Percentiles rank a stretch among this genome's conserved stretches.
Conservation (phyloP, 2,113 vertebrate species). For the Agapornis roseicollis region DNA sequence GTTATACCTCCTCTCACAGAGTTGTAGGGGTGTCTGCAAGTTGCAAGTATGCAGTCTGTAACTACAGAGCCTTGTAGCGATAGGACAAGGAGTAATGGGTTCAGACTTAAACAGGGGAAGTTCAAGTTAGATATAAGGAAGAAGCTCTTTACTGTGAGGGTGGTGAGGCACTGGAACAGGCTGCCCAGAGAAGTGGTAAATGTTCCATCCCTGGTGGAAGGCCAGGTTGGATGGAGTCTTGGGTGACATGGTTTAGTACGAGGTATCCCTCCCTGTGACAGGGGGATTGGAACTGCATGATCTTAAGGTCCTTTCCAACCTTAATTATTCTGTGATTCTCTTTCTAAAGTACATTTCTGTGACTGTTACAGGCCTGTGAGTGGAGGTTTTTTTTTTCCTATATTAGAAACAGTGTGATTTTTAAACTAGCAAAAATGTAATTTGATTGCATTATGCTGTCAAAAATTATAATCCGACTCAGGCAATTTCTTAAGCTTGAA, state of each 20-base stretch:
- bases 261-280: not conserved
- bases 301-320: not conserved
- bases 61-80: not conserved
- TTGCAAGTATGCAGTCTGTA: not conserved
- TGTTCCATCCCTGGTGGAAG: not conserved
- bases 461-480: not conserved
- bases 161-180: not conserved
- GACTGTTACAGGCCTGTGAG: not conserved
- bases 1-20: not conserved
- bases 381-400: not conserved
- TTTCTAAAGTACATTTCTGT: not conserved
- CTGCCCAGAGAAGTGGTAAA: not conserved
- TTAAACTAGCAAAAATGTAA: not conserved
- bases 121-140: not conserved
- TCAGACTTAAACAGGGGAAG: not conserved
- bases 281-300: not conserved
- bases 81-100: not conserved
- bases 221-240: not conserved
- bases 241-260: not conserved
- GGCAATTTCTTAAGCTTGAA: not conserved
- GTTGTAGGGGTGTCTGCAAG: not conserved
- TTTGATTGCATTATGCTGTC: not conserved
- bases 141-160: not conserved
- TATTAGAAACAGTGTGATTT: not conserved
- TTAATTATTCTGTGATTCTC: not conserved